A percentile compares a stretch with the other conserved stretches of the same genome.
These are phyloP conservation scores for Ashinkailepas kermadecensis DNA, from an alignment of 2,888 invertebrate species.

Conservation along the genomic window DNA sequence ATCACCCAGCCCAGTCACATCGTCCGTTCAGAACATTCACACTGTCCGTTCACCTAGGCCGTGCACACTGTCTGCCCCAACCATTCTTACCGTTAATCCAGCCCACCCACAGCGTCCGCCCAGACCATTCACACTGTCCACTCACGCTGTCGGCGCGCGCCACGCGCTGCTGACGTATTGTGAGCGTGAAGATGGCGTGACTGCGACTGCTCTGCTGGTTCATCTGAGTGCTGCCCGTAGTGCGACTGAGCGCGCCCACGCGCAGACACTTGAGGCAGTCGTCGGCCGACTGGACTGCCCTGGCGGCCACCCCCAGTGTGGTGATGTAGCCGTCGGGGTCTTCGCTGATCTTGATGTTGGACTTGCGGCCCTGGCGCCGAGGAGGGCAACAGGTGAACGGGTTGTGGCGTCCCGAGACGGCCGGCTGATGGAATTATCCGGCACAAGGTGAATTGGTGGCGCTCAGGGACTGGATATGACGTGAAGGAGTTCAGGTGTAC, in stretches of 20 bases:
- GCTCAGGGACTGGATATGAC: no score
- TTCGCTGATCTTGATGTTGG: conserved; percentile 69
- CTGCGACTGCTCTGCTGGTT: conserved; percentile 93
- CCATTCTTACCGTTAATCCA: no score
- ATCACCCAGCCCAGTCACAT: no score
- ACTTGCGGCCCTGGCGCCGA: conserved; percentile 38
- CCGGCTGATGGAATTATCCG: no score
- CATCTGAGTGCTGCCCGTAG: conserved; percentile 98
- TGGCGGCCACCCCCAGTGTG: conserved; percentile 57
- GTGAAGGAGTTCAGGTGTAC: no score
- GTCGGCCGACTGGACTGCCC: conserved; percentile 50
- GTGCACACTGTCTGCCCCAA: no score
- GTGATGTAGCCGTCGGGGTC: conserved; percentile 82
- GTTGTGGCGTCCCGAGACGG: not conserved
- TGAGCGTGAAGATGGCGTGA: conserved; percentile 92
- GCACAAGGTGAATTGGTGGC: no score
- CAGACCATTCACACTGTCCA: no score
- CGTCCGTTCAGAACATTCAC: no score
- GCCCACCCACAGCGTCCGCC: no score
- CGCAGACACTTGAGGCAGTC: conserved; percentile 82
- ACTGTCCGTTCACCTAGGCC: no score
- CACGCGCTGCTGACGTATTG: conserved; percentile 76
- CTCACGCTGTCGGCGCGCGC: conserved; percentile 40
- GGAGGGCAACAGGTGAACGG: not conserved
- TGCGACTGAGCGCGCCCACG: conserved; percentile 87